Base-by-base conservation (phyloP, 2,888 invertebrate species). In the Rotaria magnacalcarata region DNA sequence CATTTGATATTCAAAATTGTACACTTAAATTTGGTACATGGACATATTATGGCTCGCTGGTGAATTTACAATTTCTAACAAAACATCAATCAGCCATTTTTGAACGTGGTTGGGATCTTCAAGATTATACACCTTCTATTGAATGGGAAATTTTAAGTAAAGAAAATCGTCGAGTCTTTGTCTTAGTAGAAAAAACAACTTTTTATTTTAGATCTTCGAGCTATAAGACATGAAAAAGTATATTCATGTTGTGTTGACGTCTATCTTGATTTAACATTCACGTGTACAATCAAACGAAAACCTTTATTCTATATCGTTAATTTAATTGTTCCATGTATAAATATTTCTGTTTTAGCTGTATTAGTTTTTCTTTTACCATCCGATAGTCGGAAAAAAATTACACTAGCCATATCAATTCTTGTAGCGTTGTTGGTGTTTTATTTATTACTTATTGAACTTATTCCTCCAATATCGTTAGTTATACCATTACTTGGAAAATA, bases 381-480 rank as follows among this genome's bases (percentile, higher is more conserved):
- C 54, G 98, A 98, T 92, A 97, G 96, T 14, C 97, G 97, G 74
- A 97, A 98, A 92, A 98, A 98, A 93, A 97, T 99, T 89, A 96
- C 97, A 90, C 94, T 99, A 90, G 97, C 97, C 93, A 96, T 98
- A 91, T 97, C 97, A 89, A 97, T 99, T 92, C 94, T 99, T 89
- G 95, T 99, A 90, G 97, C 98, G 88, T 93, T 99, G 91, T 98
- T 98, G 90, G 97, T 99, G 93, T 99, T 98, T 93, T 98, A 99
- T 93, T 93, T 99, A 91, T 94, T 99, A 90, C 93, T 99, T 92
- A 97, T 97, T 88, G 94, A 92, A 88, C 97, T 98, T 92, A 98
- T 99, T 92, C 98, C 99, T 87, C 98, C 98, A 88, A 99, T 98
- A 24, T 97, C 97, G 86, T 93, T 98, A 90, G 97, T 91, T 7